These are phyloP conservation scores for Dorcus parallelipipedus DNA, from an alignment of 2,888 invertebrate genomes.

Conservation along the genomic window DNA sequence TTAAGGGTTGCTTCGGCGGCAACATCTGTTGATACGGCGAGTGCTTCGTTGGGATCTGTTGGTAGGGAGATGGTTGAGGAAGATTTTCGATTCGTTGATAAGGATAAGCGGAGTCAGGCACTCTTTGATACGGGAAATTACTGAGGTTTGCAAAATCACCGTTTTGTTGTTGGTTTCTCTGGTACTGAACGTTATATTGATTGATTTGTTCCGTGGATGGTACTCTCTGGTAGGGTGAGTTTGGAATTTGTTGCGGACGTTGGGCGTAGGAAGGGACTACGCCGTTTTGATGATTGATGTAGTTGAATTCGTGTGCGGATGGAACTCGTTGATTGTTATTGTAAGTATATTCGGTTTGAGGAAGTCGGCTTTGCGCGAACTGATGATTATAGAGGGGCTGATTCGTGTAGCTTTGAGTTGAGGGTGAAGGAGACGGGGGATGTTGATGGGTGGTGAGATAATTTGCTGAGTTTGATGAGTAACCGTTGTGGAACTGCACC, in stretches of 20 bases:
- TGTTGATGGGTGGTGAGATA: conserved; percentile 38
- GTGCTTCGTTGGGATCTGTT: conserved; percentile 38
- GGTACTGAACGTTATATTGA: conserved; percentile 9
- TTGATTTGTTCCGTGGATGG: conserved; percentile 29
- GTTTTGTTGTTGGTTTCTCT: conserved; percentile 8
- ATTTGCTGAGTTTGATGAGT: conserved; percentile 7
- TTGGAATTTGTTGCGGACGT: conserved; percentile 13
- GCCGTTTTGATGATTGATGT: conserved; percentile 8
- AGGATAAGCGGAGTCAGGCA: conserved; percentile 35
- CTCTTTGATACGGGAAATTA: conserved; percentile 35
- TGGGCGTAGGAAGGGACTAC: conserved; percentile 24
- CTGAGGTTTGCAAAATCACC: conserved; percentile 17
- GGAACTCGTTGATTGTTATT: conserved; percentile 7
- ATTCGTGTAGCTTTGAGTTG: conserved; percentile 28
- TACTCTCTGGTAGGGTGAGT: conserved; percentile 35
- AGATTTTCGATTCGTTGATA: conserved; percentile 39
- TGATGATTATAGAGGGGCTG: background rate
- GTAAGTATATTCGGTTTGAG: background rate
- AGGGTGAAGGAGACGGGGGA: conserved; percentile 41
- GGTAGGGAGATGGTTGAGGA: conserved; percentile 35
- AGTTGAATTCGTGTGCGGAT: conserved; percentile 6
- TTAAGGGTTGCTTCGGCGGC: conserved; percentile 57
- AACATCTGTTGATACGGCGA: conserved; percentile 63
- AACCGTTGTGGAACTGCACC: conserved; percentile 5
- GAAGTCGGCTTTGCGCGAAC: background rate